A percentile compares a stretch with the other conserved stretches of the same genome.
These are phyloP conservation scores for Polylopha cassiicola DNA, from an alignment of 2,888 invertebrate species.

Conservation along the genomic window DNA sequence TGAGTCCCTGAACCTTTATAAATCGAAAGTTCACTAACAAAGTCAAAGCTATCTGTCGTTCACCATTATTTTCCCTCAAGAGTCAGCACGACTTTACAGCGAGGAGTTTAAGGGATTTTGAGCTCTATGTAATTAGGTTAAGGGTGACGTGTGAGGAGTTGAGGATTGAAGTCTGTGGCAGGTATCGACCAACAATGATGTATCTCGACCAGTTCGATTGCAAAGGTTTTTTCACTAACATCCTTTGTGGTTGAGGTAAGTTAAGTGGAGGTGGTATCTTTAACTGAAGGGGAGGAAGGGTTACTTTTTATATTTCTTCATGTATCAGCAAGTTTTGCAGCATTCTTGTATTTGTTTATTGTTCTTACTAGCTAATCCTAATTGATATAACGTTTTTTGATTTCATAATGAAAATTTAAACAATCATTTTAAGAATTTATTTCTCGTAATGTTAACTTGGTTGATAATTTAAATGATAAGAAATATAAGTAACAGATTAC, in stretches of 20 bases:
- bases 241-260: constrained; percentile 37
- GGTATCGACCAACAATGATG: constrained; percentile 65
- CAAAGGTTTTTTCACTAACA: constrained; percentile 61
- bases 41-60: constrained; percentile 22
- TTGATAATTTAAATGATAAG: too few relatives aligned
- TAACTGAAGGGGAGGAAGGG: too few relatives aligned
- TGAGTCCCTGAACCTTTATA: constrained; percentile 22
- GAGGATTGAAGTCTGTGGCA: constrained; percentile 49
- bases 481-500: too few relatives aligned
- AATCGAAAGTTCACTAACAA: constrained; percentile 14
- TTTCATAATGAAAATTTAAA: too few relatives aligned
- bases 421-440: too few relatives aligned
- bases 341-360: too few relatives aligned
- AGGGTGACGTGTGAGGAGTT: constrained; percentile 19
- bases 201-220: constrained; percentile 61
- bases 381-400: too few relatives aligned
- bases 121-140: constrained; percentile 10
- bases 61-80: constrained; percentile 23
- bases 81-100: constrained; percentile 20
- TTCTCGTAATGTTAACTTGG: too few relatives aligned
- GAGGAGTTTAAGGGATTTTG: background rate
- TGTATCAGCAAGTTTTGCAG: too few relatives aligned
- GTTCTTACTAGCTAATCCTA: too few relatives aligned
- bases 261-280: constrained; percentile 23
- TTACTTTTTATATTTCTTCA: too few relatives aligned